Evolutionary conservation across 2,113 vertebrate species (phyloP).

Genomic region (Melanocharis versteri): DNA sequence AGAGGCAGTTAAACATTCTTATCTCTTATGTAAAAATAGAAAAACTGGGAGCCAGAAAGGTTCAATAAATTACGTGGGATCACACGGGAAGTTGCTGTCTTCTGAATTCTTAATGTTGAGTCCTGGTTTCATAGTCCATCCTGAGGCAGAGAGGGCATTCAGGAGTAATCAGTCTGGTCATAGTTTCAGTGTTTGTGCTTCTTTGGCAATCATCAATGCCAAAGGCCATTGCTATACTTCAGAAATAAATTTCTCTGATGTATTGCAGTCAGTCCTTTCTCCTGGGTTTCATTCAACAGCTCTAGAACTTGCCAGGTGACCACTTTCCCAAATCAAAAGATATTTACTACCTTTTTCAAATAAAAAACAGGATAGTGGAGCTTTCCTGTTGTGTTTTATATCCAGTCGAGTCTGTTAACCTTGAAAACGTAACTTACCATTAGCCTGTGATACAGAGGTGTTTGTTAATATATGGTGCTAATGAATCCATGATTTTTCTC

Average conservation of each 20-base stretch:
- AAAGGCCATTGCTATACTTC: background rate
- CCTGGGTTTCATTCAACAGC: background rate
- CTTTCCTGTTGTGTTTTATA: background rate
- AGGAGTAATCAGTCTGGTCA: background rate
- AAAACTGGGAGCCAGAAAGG: background rate
- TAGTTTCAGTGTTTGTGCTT: background rate
- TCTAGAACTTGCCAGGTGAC: background rate
- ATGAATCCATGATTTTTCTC: background rate
- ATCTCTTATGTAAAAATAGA: background rate
- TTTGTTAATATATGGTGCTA: background rate
- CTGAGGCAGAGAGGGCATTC: background rate
- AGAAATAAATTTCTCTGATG: background rate
- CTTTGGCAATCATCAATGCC: background rate
- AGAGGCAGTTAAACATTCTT: background rate
- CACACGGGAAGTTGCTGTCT: fast-evolving
- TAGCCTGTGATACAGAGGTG: background rate
- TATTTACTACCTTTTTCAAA: background rate
- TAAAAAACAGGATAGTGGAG: background rate
- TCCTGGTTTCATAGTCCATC: background rate
- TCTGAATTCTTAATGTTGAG: background rate
- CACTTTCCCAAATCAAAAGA: background rate
- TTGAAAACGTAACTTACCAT: background rate
- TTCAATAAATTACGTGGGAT: background rate
- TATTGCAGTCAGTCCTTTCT: background rate
- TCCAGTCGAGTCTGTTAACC: background rate